These are phyloP conservation scores for Porites rus DNA, from an alignment of 92 coral and sea anemone species.

Conservation along the genomic window DNA sequence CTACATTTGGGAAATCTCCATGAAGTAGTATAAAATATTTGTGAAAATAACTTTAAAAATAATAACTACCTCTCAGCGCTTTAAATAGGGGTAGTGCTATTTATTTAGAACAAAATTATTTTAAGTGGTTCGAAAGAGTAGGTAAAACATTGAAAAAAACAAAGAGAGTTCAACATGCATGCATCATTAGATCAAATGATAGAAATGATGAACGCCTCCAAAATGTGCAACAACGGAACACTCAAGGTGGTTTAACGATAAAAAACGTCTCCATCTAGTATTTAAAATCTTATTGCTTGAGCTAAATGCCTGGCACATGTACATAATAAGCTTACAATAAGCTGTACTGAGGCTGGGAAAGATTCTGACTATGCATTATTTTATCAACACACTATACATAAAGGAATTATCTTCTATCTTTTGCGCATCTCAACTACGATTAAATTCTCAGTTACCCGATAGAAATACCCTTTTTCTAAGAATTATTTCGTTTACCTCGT, in stretches of 20 bases:
- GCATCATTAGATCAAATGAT: no score
- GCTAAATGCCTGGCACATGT: background rate
- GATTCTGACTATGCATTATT: no score
- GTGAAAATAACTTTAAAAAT: background rate
- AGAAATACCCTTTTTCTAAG: background rate
- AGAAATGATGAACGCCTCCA: no score
- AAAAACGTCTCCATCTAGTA: background rate
- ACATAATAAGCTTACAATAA: background rate
- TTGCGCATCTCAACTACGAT: background rate
- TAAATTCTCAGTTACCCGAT: no score
- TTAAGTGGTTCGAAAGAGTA: background rate
- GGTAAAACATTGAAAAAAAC: conserved; percentile 20
- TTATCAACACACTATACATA: background rate
- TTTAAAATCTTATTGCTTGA: background rate
- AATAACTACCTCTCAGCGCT: background rate
- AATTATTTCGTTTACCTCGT: conserved; percentile 80
- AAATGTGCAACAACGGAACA: background rate
- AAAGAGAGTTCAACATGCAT: background rate
- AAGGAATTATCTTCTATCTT: background rate
- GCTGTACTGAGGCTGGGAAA: no score
- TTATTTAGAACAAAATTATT: background rate
- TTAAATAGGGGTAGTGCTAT: background rate
- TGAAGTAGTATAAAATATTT: background rate
- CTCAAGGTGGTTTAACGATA: background rate
- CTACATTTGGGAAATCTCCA: no score